Evolutionary conservation across 30 jellyfish, hydroid and myxozoan genomes (phyloP).

Genomic region (Aurelia sp.): DNA sequence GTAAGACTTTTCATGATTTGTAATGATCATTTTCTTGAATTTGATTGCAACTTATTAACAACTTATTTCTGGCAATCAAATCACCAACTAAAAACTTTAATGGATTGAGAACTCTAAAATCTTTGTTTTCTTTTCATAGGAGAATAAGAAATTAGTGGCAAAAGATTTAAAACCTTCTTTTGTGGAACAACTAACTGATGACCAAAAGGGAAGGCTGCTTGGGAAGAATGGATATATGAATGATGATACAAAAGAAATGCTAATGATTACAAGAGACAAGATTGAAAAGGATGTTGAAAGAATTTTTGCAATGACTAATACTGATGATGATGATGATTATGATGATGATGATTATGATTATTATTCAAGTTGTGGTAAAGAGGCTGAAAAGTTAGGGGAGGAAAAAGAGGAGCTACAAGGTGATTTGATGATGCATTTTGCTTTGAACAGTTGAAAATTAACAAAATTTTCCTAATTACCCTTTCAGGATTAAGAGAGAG

Average conservation of each 20-base stretch:
- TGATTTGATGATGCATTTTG: too few species aligned
- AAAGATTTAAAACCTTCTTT: neutral
- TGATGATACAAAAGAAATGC: neutral
- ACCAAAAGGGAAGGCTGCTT: conserved; percentile 38
- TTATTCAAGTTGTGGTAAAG: neutral
- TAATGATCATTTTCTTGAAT: neutral
- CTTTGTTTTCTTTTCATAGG: neutral
- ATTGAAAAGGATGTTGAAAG: conserved; percentile 37
- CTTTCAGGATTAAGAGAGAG: too few species aligned
- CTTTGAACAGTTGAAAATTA: too few species aligned
- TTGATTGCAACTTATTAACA: too few species aligned
- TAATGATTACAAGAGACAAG: conserved; percentile 25
- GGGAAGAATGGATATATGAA: neutral
- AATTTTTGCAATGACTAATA: conserved; percentile 24
- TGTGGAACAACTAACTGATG: conserved; percentile 10
- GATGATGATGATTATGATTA: conserved; percentile 12
- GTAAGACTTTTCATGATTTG: neutral
- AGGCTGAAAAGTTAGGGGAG: neutral
- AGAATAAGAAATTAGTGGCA: neutral
- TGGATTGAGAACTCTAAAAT: too few species aligned
- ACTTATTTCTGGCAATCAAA: too few species aligned
- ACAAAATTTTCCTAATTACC: too few species aligned
- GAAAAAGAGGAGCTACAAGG: neutral
- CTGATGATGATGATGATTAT: conserved; percentile 12
- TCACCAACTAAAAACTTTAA: too few species aligned